Conservation (phyloP, 2,888 invertebrate species). For the Plebejus argus region DNA sequence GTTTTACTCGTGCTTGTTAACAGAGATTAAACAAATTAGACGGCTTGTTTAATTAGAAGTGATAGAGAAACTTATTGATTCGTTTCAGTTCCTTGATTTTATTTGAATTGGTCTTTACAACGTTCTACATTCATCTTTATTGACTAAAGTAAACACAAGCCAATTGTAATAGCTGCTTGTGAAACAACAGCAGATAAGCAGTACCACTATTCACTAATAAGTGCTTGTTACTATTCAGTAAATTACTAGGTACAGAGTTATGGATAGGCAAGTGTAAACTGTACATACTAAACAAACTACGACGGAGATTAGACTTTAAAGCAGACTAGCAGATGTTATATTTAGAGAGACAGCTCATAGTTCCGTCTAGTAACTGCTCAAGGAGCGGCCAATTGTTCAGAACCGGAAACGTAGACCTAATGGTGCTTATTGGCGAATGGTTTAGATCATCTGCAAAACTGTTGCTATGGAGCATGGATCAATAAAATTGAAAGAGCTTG, state of each 20-base stretch:
- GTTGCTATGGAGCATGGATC: not conserved
- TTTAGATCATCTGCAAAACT: not conserved
- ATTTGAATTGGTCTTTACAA: not conserved
- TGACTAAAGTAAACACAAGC: not conserved
- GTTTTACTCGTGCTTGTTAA: conserved; percentile 2
- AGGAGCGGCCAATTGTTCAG: conserved; percentile 23
- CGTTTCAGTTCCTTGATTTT: not conserved
- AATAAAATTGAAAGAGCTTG: not conserved
- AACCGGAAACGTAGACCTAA: not conserved
- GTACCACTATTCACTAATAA: not conserved
- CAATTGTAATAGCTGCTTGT: not conserved
- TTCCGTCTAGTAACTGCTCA: not conserved
- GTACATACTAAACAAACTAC: not conserved
- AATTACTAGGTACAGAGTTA: not conserved
- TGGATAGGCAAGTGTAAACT: not conserved
- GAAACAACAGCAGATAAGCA: not conserved
- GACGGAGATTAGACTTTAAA: not conserved
- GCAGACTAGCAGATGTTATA: not conserved
- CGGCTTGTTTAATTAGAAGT: not conserved
- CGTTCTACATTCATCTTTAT: not conserved
- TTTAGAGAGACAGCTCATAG: not conserved
- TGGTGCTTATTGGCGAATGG: not conserved
- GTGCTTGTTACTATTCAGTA: not conserved
- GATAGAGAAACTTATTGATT: not conserved
- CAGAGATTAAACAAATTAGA: conserved; percentile 3